Conservation (phyloP, 2,113 vertebrate species). For the Melanostigma gelatinosum region DNA sequence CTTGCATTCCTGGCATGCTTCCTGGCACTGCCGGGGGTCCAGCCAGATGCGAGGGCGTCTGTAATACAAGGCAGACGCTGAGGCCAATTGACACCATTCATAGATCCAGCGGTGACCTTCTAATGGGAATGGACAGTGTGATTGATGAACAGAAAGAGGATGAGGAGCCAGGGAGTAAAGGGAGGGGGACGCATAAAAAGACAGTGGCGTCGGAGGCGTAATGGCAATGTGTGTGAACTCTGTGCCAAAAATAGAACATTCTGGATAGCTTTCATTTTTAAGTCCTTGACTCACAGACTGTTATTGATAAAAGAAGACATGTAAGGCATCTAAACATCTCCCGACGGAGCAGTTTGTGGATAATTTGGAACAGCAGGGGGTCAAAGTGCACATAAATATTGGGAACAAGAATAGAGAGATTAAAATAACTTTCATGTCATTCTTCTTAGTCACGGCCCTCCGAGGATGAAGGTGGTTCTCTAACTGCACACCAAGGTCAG, state of each 20-base stretch:
- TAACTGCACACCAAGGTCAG: conserved; percentile 39
- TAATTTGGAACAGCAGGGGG: conserved; percentile 67
- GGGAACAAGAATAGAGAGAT: conserved; percentile 61
- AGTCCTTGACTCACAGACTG: conserved; percentile 65
- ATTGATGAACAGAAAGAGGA: conserved; percentile 70
- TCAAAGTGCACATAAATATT: conserved; percentile 65
- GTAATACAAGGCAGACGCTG: conserved; percentile 68
- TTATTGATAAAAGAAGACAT: conserved; percentile 72
- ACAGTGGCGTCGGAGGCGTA: conserved; percentile 19
- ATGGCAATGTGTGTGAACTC: conserved; percentile 61
- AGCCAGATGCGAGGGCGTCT: conserved; percentile 63
- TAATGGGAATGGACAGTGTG: conserved; percentile 52
- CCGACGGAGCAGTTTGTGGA: conserved; percentile 44
- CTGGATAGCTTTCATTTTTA: conserved; percentile 66
- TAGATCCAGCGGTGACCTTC: conserved; percentile 51
- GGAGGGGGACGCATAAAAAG: conserved; percentile 48
- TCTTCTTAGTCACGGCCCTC: conserved; percentile 68
- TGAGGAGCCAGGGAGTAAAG: conserved; percentile 42
- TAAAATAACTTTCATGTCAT: conserved; percentile 66
- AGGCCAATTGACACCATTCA: conserved; percentile 49
- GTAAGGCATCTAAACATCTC: conserved; percentile 57
- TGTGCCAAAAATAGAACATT: conserved; percentile 75
- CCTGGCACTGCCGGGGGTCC: conserved; percentile 66
- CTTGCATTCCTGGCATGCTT: conserved; percentile 76
- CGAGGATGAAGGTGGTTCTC: conserved; percentile 36